Conservation (phyloP, 2,888 invertebrate species). For the Teleiodes luculella region DNA sequence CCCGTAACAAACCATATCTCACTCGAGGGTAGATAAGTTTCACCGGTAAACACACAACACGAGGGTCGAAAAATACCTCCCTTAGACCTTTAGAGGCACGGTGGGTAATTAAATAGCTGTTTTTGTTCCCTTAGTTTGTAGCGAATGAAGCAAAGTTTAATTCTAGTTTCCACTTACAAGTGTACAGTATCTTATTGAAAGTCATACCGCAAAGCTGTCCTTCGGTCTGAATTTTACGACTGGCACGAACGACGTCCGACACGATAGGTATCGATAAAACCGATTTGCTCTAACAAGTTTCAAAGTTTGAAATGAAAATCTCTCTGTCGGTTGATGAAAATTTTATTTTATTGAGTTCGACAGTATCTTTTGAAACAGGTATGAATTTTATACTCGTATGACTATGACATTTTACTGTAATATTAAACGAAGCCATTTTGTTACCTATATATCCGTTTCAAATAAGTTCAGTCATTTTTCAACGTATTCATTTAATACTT, state of each 20-base stretch:
- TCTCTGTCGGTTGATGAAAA: background rate
- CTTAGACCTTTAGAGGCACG: conserved; percentile 19
- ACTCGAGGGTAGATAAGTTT: conserved; percentile 43
- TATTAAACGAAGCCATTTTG: no score
- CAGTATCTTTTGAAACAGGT: background rate
- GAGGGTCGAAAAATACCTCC: conserved; percentile 36
- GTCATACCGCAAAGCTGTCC: conserved; percentile 6
- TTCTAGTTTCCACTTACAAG: background rate
- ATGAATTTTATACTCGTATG: background rate
- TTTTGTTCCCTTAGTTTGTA: background rate
- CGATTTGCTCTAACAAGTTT: conserved; percentile 10
- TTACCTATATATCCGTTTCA: no score
- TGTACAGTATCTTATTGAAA: background rate
- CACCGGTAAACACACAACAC: conserved; percentile 40
- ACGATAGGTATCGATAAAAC: conserved; percentile 3
- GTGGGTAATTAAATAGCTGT: conserved; percentile 20
- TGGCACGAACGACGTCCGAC: conserved; percentile 5
- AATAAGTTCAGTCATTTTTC: no score
- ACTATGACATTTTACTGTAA: no score
- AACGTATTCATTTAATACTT: no score
- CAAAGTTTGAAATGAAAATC: conserved; percentile 2
- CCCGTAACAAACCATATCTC: conserved; percentile 47
- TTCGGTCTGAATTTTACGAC: conserved; percentile 4
- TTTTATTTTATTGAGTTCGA: background rate
- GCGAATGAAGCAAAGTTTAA: background rate